These are phyloP conservation scores for Teinopalpus imperialis DNA, from an alignment of 2,888 invertebrate genomes.

Conservation along the genomic window DNA sequence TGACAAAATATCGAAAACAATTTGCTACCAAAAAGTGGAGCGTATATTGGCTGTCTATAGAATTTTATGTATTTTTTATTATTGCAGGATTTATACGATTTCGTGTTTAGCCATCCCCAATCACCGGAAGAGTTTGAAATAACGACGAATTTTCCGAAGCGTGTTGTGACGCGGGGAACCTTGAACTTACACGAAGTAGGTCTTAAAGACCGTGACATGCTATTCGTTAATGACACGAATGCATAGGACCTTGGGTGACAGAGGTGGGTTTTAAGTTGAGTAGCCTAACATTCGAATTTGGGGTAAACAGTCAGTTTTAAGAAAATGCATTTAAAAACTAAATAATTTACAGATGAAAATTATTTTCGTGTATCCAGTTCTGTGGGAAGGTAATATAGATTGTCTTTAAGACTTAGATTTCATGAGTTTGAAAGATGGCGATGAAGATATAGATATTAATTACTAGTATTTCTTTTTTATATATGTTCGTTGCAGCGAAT, in stretches of 20 bases:
- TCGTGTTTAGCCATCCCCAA: constrained; percentile 96
- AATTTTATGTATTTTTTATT: constrained; percentile 23
- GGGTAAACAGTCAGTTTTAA: not conserved
- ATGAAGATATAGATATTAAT: too few species aligned
- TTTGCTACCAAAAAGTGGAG: too few species aligned
- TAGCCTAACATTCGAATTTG: not conserved
- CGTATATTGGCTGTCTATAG: too few species aligned
- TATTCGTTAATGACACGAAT: constrained; percentile 97
- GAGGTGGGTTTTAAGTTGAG: not conserved
- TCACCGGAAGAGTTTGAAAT: constrained; percentile 97
- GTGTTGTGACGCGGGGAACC: constrained; percentile 86
- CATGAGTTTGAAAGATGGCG: too few species aligned
- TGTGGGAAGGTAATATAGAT: too few species aligned
- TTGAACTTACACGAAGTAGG: constrained; percentile 88
- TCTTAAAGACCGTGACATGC: constrained; percentile 93
- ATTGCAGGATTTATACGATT: constrained; percentile 94
- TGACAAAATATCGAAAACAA: too few species aligned
- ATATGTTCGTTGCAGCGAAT: too few species aligned
- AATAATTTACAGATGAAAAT: too few species aligned
- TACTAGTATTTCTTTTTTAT: too few species aligned
- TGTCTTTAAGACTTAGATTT: too few species aligned
- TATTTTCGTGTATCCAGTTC: too few species aligned
- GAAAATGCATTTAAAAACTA: constrained; percentile 3
- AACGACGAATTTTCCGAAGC: constrained; percentile 96
- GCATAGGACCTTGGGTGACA: constrained; percentile 70